These are phyloP conservation scores for Sinhomidia bicolor DNA, from an alignment of 2,888 invertebrate genomes.

Conservation along the genomic window DNA sequence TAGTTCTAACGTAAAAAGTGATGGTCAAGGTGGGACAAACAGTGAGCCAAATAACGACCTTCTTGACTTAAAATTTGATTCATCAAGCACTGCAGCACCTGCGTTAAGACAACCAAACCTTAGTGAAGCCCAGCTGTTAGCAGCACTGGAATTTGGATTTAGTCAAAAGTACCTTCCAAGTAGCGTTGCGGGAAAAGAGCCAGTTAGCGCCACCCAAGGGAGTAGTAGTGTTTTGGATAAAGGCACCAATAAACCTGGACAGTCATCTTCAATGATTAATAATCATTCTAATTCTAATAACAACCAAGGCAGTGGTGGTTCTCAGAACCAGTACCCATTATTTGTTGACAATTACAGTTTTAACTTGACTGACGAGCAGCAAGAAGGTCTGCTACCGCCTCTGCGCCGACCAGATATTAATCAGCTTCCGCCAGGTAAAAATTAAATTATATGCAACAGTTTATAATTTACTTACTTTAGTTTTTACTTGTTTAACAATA, in stretches of 20 bases:
- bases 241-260: neutral
- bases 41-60: constrained; percentile 33
- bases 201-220: neutral
- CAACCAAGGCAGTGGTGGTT: constrained; percentile 50
- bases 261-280: constrained; percentile 51
- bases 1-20: constrained; percentile 28
- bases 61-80: constrained; percentile 61
- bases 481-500: constrained; percentile 11
- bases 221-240: neutral
- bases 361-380: constrained; percentile 45
- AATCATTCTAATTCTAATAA: constrained; percentile 48
- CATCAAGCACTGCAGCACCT: constrained; percentile 25
- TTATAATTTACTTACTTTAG: constrained; percentile 5
- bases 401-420: constrained; percentile 75
- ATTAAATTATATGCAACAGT: too few species aligned
- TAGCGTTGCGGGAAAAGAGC: constrained; percentile 41
- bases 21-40: constrained; percentile 8
- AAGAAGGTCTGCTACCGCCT: constrained; percentile 71
- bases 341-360: constrained; percentile 62
- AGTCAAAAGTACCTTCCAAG: constrained; percentile 64
- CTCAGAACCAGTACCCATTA: constrained; percentile 61
- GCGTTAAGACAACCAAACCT: constrained; percentile 62
- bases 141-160: constrained; percentile 62
- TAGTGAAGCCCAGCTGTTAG: constrained; percentile 55
- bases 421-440: constrained; percentile 75